Percentiles rank a stretch among this genome's conserved stretches.
These are phyloP conservation scores for Crossaster papposus DNA, from an alignment of 53 echinoderm and acorn worm species.

Conservation along the genomic window DNA sequence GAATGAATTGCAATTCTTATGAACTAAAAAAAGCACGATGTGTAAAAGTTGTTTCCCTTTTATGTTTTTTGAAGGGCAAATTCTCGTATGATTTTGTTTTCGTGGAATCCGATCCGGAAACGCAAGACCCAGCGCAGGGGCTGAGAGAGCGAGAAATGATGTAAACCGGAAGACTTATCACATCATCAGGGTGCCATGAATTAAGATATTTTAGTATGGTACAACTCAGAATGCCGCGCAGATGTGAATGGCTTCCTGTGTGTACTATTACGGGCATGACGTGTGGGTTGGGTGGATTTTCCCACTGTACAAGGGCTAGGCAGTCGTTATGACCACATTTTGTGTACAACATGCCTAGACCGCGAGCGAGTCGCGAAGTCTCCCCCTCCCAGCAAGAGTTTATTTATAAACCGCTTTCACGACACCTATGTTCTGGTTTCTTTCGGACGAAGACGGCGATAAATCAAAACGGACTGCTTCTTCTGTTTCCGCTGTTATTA, in stretches of 20 bases:
- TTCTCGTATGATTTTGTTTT: not conserved
- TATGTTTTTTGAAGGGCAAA: not conserved
- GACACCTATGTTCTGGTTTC: slow-evolving; percentile 9
- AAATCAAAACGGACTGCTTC: not conserved
- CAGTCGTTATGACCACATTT: not conserved
- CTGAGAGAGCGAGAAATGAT: not conserved
- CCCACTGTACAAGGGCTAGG: too few relatives aligned
- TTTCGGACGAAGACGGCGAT: not conserved
- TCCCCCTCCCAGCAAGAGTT: not conserved
- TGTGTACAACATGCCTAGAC: not conserved
- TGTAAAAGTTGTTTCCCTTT: not conserved
- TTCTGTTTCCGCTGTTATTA: not conserved
- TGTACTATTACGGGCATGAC: not conserved
- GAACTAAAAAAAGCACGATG: not conserved
- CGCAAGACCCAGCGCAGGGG: not conserved
- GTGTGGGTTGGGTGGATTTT: not conserved
- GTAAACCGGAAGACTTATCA: not conserved
- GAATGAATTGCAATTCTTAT: not conserved
- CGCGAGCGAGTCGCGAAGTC: not conserved
- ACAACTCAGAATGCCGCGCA: not conserved
- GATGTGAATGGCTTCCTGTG: not conserved
- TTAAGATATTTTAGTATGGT: not conserved
- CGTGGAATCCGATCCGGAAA: not conserved
- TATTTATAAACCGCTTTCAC: slow-evolving; percentile 23
- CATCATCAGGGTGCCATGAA: not conserved